Evolutionary conservation across 2,797 vertebrate genomes (phyloP).

Genomic region (Neomorphus geoffroyi): DNA sequence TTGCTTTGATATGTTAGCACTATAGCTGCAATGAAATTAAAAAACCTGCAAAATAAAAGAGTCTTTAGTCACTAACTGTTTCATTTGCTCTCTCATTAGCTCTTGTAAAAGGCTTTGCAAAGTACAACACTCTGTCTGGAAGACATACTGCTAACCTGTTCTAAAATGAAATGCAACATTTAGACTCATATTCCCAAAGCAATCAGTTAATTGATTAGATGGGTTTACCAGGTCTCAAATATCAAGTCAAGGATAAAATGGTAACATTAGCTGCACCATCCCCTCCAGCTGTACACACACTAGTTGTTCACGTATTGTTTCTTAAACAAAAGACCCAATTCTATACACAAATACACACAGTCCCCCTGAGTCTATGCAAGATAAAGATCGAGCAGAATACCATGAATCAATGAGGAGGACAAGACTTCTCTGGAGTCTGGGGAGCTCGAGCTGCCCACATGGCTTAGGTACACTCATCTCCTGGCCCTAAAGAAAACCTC

Average conservation of each 20-base stretch:
- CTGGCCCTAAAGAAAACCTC: neutral
- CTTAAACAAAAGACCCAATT: neutral
- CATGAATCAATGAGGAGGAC: neutral
- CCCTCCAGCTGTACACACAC: neutral
- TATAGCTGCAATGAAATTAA: neutral
- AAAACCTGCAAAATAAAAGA: neutral
- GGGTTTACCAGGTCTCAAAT: neutral
- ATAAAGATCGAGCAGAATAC: neutral
- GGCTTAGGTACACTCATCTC: neutral
- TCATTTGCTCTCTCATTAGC: neutral
- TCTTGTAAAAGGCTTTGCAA: neutral
- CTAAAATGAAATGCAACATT: neutral
- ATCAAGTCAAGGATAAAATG: neutral
- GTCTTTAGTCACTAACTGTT: neutral
- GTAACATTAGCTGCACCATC: neutral
- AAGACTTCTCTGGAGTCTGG: rapidly evolving
- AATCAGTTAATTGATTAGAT: neutral
- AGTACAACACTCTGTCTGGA: neutral
- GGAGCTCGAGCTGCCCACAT: neutral
- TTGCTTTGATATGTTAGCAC: neutral
- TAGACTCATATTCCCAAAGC: neutral
- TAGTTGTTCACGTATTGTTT: neutral
- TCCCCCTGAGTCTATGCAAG: neutral
- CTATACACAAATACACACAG: neutral
- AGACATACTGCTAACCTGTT: neutral